Base-by-base conservation (phyloP, 1,140 invertebrate species). In the Sarcophaga peregrina region DNA sequence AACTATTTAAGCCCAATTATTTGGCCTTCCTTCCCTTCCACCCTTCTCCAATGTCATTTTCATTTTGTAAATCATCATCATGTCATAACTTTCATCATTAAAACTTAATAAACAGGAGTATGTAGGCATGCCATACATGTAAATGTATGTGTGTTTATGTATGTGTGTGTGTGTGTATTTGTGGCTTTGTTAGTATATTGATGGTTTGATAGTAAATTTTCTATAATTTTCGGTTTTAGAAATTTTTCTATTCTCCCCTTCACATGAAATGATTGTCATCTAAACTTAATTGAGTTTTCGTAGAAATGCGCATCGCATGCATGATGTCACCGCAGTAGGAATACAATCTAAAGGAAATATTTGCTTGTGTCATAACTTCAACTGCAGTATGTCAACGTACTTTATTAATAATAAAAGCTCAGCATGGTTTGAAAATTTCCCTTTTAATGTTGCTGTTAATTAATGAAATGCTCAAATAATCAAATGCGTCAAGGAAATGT, bases 181-280 rank as follows among this genome's bases (percentile, higher is more conserved):
- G 74, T 76, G 45, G 7, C 0, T 62, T 10, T 72, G 62, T 8
- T 37, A 37, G 25, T 4, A 37, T 37, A 37, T 37, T 37, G 25
- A 37, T 37, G 25, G 25, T 37, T 37, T 4, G 4, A 37, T 4
- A 37, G 25, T 37, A 37, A 37, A 37, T 37, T 37, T 37, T 37
- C 25, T 37, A 37, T 37, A 37, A 37, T 37, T 37, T 37, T 37
- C 25, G 25, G 25, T 37, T 37, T 37, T 37, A 37, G 4, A 37
- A 37, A 37, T 2, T 1, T 37, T 37, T 37, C 25, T 37, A 37
- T 37, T 37, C 25, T 25, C 20, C 17, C 62, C 20, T 72, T 72
- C 10, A 10, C 75, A 78, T 78, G n/a, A 78, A 50, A 78, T 50
- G 48, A 25, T n/a, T 78, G 75, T 17, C 48, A 78, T n/a, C 50